Evolutionary conservation across 2,113 vertebrate genomes (phyloP).

Genomic region (Callocephalon fimbriatum): DNA sequence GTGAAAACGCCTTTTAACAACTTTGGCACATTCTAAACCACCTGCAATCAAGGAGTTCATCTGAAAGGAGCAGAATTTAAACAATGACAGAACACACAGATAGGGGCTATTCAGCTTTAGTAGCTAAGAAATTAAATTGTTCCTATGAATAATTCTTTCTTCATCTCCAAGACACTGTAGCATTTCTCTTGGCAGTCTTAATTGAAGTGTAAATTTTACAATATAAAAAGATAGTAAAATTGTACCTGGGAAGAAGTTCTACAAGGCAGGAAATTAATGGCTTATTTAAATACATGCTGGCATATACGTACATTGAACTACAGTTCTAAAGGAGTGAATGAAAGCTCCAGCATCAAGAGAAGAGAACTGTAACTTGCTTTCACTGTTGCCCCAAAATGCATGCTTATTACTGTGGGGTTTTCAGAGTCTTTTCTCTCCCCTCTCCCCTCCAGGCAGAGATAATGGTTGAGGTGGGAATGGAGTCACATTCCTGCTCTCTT

Average conservation of each 20-base stretch:
- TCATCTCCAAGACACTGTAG: neutral
- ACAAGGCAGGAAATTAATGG: neutral
- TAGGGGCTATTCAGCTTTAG: neutral
- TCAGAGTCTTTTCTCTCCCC: neutral
- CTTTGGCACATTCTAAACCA: neutral
- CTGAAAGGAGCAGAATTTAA: neutral
- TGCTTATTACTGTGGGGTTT: neutral
- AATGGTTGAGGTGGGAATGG: neutral
- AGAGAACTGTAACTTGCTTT: neutral
- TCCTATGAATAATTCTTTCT: neutral
- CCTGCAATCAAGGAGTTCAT: neutral
- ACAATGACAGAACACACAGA: neutral
- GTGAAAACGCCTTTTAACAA: neutral
- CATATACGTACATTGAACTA: fast-evolving
- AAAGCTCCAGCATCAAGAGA: neutral
- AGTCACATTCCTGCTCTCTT: neutral
- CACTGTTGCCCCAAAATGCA: neutral
- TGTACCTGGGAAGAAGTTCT: neutral
- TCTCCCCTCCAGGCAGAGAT: neutral
- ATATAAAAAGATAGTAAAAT: neutral
- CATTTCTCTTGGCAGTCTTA: neutral
- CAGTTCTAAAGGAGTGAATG: neutral
- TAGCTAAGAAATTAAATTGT: neutral
- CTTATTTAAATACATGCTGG: neutral
- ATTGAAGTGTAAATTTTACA: neutral